Evolutionary conservation across 2,797 vertebrate genomes (phyloP).

Genomic region (Squalus acanthias): DNA sequence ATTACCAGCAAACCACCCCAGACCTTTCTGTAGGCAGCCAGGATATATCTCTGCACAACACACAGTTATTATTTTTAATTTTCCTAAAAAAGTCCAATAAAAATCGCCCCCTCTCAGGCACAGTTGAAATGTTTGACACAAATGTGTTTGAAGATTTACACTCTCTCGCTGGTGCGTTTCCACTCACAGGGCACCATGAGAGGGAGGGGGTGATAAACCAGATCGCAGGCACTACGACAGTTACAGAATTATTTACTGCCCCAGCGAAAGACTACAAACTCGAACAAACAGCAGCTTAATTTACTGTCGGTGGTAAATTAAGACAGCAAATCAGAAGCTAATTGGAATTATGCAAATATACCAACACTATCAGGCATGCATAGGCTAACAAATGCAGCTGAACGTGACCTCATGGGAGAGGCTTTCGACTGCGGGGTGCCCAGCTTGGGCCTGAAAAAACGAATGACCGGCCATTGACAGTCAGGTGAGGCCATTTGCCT

Average conservation of each 20-base stretch:
- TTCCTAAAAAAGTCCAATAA: not conserved
- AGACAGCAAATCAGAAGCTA: not conserved
- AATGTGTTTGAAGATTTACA: not conserved
- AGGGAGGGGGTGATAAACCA: not conserved
- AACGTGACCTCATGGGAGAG: not conserved
- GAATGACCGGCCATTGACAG: not conserved
- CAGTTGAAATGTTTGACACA: not conserved
- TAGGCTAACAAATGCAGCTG: not conserved
- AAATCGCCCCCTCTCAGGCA: too few species aligned
- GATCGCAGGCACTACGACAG: not conserved
- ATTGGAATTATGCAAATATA: constrained; percentile 30
- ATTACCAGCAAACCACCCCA: not conserved
- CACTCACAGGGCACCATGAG: not conserved
- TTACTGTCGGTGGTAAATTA: constrained; percentile 5
- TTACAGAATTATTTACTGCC: not conserved
- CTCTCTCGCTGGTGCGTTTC: too few species aligned
- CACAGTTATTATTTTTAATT: not conserved
- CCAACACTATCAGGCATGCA: not conserved
- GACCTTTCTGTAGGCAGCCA: not conserved
- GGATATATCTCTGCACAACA: not conserved
- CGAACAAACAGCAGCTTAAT: not conserved
- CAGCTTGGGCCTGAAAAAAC: not conserved
- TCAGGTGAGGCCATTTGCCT: not conserved
- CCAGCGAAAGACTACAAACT: not conserved
- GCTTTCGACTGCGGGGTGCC: not conserved